phyloP scores from a whole-genome alignment of 2,113 vertebrate genomes.

The Columba janthina region DNA sequence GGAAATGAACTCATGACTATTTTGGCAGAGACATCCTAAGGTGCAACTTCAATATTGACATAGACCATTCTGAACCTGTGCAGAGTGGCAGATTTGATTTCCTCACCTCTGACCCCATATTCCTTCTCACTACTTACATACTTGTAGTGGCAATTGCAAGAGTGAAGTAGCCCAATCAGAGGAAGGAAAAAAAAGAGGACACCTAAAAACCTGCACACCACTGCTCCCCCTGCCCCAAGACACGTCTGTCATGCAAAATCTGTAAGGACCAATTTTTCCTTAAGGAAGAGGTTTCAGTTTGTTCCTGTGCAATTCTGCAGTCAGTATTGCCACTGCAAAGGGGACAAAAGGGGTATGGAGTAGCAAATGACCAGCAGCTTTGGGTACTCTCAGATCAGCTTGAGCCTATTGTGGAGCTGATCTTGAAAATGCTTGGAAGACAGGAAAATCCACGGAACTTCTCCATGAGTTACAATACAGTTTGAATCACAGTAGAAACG shows the following conservation, averaged over 20 bases:
- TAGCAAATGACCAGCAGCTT: background rate
- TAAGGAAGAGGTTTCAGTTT: background rate
- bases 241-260: background rate
- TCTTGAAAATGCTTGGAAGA: background rate
- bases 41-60: background rate
- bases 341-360: rapidly evolving
- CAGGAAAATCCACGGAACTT: background rate
- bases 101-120: background rate
- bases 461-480: background rate
- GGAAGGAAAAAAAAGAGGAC: background rate
- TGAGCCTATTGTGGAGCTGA: background rate
- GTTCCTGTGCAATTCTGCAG: background rate
- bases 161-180: background rate
- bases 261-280: rapidly evolving
- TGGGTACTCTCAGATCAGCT: too few species aligned
- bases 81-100: background rate
- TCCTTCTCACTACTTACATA: background rate
- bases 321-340: background rate
- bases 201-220: rapidly evolving
- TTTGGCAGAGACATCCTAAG: background rate
- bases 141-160: background rate
- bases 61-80: background rate
- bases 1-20: background rate
- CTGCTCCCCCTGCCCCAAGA: rapidly evolving
- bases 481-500: background rate